These are phyloP conservation scores for Drosophila ficusphila DNA, from an alignment of 1,140 invertebrate species.

Conservation along the genomic window DNA sequence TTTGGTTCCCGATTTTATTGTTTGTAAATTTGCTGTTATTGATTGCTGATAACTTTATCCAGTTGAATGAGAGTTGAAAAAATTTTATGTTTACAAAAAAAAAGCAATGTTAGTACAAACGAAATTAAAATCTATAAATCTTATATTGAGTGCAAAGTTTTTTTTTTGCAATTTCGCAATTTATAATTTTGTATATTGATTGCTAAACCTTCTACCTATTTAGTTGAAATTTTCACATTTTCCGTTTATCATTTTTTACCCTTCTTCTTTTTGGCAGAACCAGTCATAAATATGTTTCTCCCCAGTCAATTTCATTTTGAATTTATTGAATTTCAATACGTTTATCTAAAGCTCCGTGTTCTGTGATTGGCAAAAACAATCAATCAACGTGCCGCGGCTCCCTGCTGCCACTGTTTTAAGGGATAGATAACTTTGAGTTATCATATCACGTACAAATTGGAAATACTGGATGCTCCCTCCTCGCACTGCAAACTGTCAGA, in stretches of 20 bases:
- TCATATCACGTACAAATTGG: constrained; percentile 64
- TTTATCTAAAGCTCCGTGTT: constrained; percentile 12
- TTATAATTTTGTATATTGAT: background rate
- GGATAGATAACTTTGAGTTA: constrained; percentile 40
- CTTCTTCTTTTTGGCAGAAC: too few relatives aligned
- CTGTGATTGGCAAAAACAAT: constrained; percentile 32
- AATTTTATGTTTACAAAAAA: too few relatives aligned
- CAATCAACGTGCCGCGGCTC: constrained; percentile 32
- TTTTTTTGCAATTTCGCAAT: too few relatives aligned
- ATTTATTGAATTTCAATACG: constrained; percentile 37
- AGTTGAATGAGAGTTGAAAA: too few relatives aligned
- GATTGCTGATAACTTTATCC: too few relatives aligned
- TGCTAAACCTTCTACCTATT: too few relatives aligned
- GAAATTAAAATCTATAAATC: too few relatives aligned
- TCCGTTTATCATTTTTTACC: background rate
- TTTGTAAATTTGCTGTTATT: too few relatives aligned
- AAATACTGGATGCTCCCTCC: constrained; percentile 43
- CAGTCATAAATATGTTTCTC: background rate
- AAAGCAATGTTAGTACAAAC: too few relatives aligned
- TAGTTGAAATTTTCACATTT: background rate
- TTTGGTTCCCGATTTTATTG: background rate
- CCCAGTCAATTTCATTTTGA: constrained; percentile 1
- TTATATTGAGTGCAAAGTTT: too few relatives aligned
- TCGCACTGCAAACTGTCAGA: constrained; percentile 43
- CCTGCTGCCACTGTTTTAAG: constrained; percentile 14